Conservation (phyloP, 2,113 vertebrate genomes). For the Genyomyrus donnyi region DNA sequence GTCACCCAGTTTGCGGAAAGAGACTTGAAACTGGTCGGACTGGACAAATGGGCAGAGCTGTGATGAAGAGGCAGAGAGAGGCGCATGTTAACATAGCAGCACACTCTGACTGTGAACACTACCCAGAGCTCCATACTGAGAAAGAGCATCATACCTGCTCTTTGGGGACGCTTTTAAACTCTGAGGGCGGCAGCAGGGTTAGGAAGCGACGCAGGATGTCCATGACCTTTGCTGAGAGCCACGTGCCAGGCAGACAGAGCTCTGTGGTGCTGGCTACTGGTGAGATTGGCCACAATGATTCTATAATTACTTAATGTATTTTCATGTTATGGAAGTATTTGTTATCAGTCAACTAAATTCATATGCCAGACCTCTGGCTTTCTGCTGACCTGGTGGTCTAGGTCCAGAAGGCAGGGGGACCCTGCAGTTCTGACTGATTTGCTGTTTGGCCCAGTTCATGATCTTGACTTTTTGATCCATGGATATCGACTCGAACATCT, state of each 20-base stretch:
- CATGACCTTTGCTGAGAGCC: conserved; percentile 12
- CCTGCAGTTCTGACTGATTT: conserved; percentile 13
- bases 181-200: not conserved
- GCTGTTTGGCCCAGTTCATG: conserved; percentile 1
- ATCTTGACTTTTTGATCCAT: not conserved
- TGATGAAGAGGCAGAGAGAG: not conserved
- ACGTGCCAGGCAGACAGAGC: not conserved
- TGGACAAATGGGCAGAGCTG: conserved; percentile 15
- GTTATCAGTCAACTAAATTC: too few species aligned
- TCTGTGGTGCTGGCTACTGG: not conserved
- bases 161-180: not conserved
- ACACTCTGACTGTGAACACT: not conserved
- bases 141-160: not conserved
- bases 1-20: conserved; percentile 1
- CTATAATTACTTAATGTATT: not conserved
- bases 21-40: not conserved
- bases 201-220: conserved; percentile 7
- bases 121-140: not conserved
- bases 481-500: not conserved
- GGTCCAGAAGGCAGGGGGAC: not conserved
- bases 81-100: not conserved
- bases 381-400: not conserved
- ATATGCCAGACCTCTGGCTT: not conserved
- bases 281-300: not conserved
- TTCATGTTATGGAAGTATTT: not conserved